Conservation (phyloP, 2,888 invertebrate species). For the Euplexia lucipara region DNA sequence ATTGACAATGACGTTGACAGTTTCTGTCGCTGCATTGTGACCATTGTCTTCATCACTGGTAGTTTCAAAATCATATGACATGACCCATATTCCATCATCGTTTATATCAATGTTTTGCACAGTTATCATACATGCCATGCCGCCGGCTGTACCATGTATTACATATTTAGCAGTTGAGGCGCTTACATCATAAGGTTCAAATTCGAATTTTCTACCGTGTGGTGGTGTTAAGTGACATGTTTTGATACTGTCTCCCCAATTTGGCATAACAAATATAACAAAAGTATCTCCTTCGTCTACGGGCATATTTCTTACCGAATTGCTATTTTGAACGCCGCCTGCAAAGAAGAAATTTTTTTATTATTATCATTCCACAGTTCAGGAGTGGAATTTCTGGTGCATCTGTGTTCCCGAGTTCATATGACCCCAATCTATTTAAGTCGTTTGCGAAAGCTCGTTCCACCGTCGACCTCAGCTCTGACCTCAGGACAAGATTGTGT, state of each 20-base stretch:
- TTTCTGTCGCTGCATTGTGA: no score
- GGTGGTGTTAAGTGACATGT: slow-evolving; percentile 37
- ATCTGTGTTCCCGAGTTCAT: no score
- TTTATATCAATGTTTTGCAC: slow-evolving; percentile 21
- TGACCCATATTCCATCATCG: slow-evolving; percentile 44
- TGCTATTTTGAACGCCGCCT: slow-evolving; percentile 20
- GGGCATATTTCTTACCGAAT: rapidly evolving
- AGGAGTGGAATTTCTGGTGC: no score
- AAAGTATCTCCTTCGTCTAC: slow-evolving; percentile 1
- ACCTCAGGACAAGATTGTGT: no score
- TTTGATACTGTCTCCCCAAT: neutral
- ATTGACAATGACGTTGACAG: slow-evolving; percentile 15
- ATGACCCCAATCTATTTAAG: no score
- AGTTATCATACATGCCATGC: slow-evolving; percentile 2
- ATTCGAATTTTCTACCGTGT: neutral
- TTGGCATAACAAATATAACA: neutral
- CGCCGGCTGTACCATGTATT: neutral
- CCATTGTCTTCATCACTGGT: neutral
- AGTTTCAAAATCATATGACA: slow-evolving; percentile 28
- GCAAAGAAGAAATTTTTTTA: slow-evolving; percentile 3
- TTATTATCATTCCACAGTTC: no score
- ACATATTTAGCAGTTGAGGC: slow-evolving; percentile 23
- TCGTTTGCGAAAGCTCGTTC: no score
- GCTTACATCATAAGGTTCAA: slow-evolving; percentile 13
- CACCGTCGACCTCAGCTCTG: no score